Base-by-base conservation (phyloP, 1,140 invertebrate genomes). In the Caerostris extrusa region DNA sequence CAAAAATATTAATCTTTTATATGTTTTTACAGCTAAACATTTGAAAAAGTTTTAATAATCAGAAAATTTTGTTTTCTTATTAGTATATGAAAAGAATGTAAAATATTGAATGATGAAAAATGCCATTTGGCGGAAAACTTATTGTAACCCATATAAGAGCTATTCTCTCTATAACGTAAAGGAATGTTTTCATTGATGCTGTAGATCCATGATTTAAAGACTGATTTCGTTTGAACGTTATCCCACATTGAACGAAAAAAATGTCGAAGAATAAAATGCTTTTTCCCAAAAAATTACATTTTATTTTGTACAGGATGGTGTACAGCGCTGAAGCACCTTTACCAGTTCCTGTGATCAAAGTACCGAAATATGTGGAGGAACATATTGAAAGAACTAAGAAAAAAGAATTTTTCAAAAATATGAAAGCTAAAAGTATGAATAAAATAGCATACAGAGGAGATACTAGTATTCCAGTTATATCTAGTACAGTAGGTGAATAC, bases 321-420 rank as follows among this genome's bases (percentile, higher is more conserved):
- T 77, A 61, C 10, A 55, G 64, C 3, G 19, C 61, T 12, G 81
- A 92, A 71, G 17, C 14, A 77, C 55, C 89, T 57, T 81, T 81
- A 53, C 89, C 89, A 19, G 88, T 94, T 58, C 95, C 95, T 34
- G 93, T 95, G 19, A 95, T 95, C n/a, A 94, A 64, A 50, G 56
- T 95, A 7, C 95, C 95, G 5, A 88, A 90, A 85, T 94, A 95
- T 94, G 64, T 95, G n/a, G 81, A 94, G 69, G 53, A 94, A 82
- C 77, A 94, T 58, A 34, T 94, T 17, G 89, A 94, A 85, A 82
- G 91, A 85, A 56, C 82, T n/a, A 81, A 94, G n/a, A 83, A 69
- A 69, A 89, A 90, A 34, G 93, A 93, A 19, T 57, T 83, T 81
- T 71, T 69, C 61, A 89, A 90, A 81, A 69, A 94, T 50, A 50